phyloP scores from a whole-genome alignment of 2,113 vertebrate genomes.

The Dipodomys stephensi region DNA sequence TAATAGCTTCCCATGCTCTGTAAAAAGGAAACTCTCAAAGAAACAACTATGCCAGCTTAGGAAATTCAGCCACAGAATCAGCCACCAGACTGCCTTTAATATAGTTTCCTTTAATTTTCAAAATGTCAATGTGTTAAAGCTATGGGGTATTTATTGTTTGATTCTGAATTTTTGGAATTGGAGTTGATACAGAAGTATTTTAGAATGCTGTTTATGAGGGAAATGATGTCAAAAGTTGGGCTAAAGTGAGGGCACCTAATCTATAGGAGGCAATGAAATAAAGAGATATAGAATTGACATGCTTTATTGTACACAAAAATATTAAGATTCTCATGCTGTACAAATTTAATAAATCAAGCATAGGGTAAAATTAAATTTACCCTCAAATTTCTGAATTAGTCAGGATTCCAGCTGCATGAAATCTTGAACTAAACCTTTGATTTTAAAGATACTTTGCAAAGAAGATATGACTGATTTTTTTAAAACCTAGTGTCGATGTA shows the following conservation, averaged over 20 bases:
- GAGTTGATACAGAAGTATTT: not conserved
- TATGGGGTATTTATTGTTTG: not conserved
- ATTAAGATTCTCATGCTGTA: not conserved
- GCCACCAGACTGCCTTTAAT: not conserved
- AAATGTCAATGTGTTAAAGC: not conserved
- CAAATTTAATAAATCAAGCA: slow-evolving; percentile 57
- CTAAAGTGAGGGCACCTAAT: not conserved
- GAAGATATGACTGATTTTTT: slow-evolving; percentile 55
- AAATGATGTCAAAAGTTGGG: not conserved
- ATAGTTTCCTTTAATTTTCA: not conserved
- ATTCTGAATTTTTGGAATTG: slow-evolving; percentile 4
- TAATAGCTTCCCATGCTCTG: slow-evolving; percentile 49
- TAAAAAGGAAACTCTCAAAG: slow-evolving; percentile 23
- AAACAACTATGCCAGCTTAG: not conserved
- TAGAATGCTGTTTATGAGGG: not conserved
- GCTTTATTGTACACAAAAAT: slow-evolving; percentile 28
- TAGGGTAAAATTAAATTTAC: slow-evolving; percentile 59
- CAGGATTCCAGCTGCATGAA: not conserved
- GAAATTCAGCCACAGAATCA: slow-evolving; percentile 42
- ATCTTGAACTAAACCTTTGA: slow-evolving; percentile 56
- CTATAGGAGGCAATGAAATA: not conserved
- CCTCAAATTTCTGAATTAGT: slow-evolving; percentile 56
- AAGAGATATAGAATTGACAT: not conserved
- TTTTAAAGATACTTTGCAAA: slow-evolving; percentile 58
- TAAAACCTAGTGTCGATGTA: slow-evolving; percentile 56